phyloP scores from a whole-genome alignment of 2,888 invertebrate genomes.

The Amphipoea lucens region DNA sequence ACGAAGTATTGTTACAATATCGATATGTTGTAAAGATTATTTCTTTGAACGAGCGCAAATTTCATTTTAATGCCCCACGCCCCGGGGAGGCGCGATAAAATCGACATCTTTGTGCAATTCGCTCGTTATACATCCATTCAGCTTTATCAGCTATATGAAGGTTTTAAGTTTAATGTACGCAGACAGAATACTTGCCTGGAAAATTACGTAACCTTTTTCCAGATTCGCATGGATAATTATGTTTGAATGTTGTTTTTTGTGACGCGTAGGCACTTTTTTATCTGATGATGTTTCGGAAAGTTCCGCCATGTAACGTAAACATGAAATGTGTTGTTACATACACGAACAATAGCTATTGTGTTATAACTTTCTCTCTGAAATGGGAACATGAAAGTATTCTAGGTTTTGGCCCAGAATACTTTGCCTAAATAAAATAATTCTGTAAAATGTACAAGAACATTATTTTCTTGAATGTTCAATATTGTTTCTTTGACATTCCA shows the following conservation, averaged over 20 bases:
- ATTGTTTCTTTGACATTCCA: slow-evolving; percentile 3
- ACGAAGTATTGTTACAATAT: slow-evolving; percentile 48
- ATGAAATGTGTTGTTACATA: slow-evolving; percentile 47
- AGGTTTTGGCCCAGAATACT: neutral
- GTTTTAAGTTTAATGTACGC: slow-evolving; percentile 56
- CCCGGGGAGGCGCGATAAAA: slow-evolving; percentile 65
- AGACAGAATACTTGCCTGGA: slow-evolving; percentile 36
- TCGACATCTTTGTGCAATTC: slow-evolving; percentile 67
- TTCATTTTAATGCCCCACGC: slow-evolving; percentile 72
- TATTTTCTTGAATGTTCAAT: slow-evolving; percentile 14
- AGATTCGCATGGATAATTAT: slow-evolving; percentile 36
- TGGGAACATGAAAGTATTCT: slow-evolving; percentile 22
- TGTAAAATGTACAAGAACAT: slow-evolving; percentile 21
- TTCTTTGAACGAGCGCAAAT: slow-evolving; percentile 71
- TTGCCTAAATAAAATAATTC: slow-evolving; percentile 18
- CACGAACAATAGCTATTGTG: slow-evolving; percentile 48
- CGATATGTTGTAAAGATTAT: slow-evolving; percentile 60
- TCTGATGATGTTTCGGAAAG: slow-evolving; percentile 25
- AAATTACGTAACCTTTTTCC: slow-evolving; percentile 39
- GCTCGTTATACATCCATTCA: slow-evolving; percentile 73
- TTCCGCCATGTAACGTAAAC: slow-evolving; percentile 30
- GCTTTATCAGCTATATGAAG: slow-evolving; percentile 55
- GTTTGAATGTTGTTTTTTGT: slow-evolving; percentile 48
- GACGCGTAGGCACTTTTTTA: slow-evolving; percentile 37
- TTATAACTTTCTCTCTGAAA: slow-evolving; percentile 40